phyloP scores from a whole-genome alignment of 2,888 invertebrate species.

The Microctonus aethiopoides region DNA sequence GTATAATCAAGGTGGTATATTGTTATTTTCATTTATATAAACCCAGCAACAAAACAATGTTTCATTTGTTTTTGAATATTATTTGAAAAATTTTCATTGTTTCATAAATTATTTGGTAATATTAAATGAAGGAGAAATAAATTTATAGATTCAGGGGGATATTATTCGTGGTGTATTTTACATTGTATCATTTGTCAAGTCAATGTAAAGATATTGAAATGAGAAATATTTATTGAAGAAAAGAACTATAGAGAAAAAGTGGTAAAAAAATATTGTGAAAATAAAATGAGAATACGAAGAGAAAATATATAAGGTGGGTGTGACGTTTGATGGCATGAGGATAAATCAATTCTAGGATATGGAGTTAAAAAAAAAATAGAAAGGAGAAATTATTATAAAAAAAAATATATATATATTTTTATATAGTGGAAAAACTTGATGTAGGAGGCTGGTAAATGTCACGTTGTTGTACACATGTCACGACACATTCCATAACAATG shows the following conservation, averaged over 20 bases:
- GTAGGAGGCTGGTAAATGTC: not conserved
- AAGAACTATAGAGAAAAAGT: too few relatives aligned
- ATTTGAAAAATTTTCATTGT: not conserved
- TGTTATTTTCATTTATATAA: not conserved
- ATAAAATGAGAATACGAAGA: not conserved
- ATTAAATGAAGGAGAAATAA: not conserved
- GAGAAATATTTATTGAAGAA: too few relatives aligned
- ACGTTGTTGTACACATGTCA: not conserved
- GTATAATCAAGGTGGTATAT: not conserved
- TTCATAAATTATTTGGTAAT: not conserved
- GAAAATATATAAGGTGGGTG: not conserved
- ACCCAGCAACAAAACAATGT: not conserved
- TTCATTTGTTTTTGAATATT: too few relatives aligned
- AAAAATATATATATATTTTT: not conserved
- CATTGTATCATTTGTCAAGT: too few relatives aligned
- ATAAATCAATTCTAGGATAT: constrained; percentile 1
- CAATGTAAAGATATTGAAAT: too few relatives aligned
- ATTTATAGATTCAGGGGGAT: too few relatives aligned
- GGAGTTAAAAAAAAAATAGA: not conserved
- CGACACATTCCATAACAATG: not conserved
- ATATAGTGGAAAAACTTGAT: not conserved
- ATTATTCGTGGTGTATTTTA: too few relatives aligned
- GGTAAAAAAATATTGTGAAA: not conserved
- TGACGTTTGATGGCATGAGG: not conserved
- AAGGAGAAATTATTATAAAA: not conserved